These are phyloP conservation scores for Itoplectis maculator DNA, from an alignment of 2,888 invertebrate species.

Conservation along the genomic window DNA sequence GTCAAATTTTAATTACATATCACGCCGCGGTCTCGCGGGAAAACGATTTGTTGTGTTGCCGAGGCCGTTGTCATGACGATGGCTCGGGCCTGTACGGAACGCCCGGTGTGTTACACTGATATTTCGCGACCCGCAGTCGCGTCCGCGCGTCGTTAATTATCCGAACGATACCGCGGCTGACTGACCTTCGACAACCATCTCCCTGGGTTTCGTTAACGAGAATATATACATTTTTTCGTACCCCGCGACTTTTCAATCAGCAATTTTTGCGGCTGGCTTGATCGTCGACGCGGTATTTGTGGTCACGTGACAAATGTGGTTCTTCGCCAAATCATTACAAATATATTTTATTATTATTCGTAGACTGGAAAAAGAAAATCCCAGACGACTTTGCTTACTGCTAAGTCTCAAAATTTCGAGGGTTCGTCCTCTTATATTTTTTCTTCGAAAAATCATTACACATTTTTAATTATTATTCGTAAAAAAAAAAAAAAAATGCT, in stretches of 20 bases:
- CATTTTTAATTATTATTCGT: too few relatives aligned
- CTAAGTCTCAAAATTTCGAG: too few relatives aligned
- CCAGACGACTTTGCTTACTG: conserved; percentile 74
- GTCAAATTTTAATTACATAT: conserved; percentile 60
- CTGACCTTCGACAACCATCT: conserved; percentile 21
- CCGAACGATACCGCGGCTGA: conserved; percentile 21
- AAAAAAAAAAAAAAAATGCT: too few relatives aligned
- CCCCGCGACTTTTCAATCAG: not conserved
- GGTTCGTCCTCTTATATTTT: too few relatives aligned
- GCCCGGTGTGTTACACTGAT: not conserved
- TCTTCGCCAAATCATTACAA: too few relatives aligned
- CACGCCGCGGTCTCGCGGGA: conserved; percentile 37
- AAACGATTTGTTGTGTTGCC: conserved; percentile 60
- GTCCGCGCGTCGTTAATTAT: conserved; percentile 43
- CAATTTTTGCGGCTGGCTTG: not conserved
- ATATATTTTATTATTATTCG: too few relatives aligned
- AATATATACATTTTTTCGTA: not conserved
- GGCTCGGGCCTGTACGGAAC: conserved; percentile 9
- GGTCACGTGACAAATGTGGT: not conserved
- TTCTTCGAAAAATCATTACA: too few relatives aligned
- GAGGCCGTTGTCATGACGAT: conserved; percentile 59
- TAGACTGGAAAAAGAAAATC: too few relatives aligned
- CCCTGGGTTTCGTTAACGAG: conserved; percentile 9
- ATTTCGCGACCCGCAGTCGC: not conserved
- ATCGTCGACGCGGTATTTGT: not conserved